Base-by-base conservation (phyloP, 2,113 vertebrate genomes). In the Atrichornis clamosus region DNA sequence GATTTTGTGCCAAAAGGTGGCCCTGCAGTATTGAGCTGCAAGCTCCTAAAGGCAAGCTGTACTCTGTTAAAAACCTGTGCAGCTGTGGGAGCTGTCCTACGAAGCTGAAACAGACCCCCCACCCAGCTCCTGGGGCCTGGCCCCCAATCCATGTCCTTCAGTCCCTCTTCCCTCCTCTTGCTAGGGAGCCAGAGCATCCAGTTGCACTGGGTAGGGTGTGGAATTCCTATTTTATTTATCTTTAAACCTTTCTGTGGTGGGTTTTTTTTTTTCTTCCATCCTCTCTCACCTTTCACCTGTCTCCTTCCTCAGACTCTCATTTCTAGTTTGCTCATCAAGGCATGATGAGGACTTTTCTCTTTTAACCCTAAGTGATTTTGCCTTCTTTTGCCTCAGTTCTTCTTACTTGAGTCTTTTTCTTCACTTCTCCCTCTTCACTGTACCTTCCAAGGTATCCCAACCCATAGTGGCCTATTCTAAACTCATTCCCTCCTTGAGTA, bases 1-100 rank as follows among this genome's bases (percentile, higher is more conserved):
- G 37, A 50, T 73, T 50, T 79, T 90, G 91, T 96, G 94, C 84
- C 74, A 89, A 93, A 93, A 92, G 42, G 22, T 46, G 55, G 59
- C 87, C 62, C 81, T 59, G n/a, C n/a, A 74, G 39, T 80, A 67
- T 90, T 94, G 80, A 91, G 73, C 62, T 49, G 27, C 68, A 65
- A 78, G 62, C 50, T 53, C 78, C 69, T 65, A 37, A 70, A 91
- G 67, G 47, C 39, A 35, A 63, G 35, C 35, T 56, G 26, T 70
- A 19, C 30, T 65, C 69, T 46, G 4, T 60, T 83, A 62, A 64
- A 93, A 79, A 67, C 76, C 44, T 56, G 1, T 17, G 37, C 53
- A 78, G 77, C 64, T 0, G 0, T 56, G 35, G 56, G 44, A 78
- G n/a, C 73, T 72, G 69, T 75, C 8, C 1, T 28, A 58, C 20